Base-by-base conservation (phyloP, 2,888 invertebrate species). In the Drosophila phalerata region DNA sequence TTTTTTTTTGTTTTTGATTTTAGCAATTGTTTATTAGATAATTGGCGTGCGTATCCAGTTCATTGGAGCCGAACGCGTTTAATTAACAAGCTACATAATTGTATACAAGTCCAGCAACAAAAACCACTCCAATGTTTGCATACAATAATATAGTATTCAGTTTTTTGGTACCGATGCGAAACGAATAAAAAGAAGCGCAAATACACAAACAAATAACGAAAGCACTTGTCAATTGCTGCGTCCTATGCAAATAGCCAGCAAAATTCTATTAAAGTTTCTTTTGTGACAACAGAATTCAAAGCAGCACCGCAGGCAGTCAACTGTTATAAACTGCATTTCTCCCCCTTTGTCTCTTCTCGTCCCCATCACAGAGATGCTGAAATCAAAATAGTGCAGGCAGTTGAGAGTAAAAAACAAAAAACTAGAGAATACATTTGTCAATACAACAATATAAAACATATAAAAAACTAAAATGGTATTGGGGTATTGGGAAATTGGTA, bases 401-500 rank as follows among this genome's bases (percentile, higher is more conserved):
- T 43, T 74, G 34, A 49, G 51, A 47, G 57, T 43, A 58, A 60
- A 75, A 73, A 69, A 68, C 77, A 66, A 77, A 75, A 73, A 69
- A 68, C 77, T 64, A 77, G 69, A 57, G 63, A 81, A 81, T 72
- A 70, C 88, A 84, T 84, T 84, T 87, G 88, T 81, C 79, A 79
- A 79, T 73, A 69, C 51, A 19, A 53, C 61, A 52, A 63, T 30
- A 77, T 51, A 63, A 61, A 65, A 57, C 45, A 57, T 47, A 63
- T 30, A 60, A 48, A 51, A 19, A 43, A 45, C 40, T 55, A 55
- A 55, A 65, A 57, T 61, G 58, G n/a, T n/a, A n/a, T n/a, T n/a
- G n/a, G n/a, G 45, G 45, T 45, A 51, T 49, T 63, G 73, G 34
- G 11, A 40, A 30, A 61, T 56, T 70, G 63, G 53, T 64, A 68